A percentile compares a stretch with the other conserved stretches of the same genome.
phyloP scores from a whole-genome alignment of 2,888 invertebrate species.

The Cephonodes hylas region DNA sequence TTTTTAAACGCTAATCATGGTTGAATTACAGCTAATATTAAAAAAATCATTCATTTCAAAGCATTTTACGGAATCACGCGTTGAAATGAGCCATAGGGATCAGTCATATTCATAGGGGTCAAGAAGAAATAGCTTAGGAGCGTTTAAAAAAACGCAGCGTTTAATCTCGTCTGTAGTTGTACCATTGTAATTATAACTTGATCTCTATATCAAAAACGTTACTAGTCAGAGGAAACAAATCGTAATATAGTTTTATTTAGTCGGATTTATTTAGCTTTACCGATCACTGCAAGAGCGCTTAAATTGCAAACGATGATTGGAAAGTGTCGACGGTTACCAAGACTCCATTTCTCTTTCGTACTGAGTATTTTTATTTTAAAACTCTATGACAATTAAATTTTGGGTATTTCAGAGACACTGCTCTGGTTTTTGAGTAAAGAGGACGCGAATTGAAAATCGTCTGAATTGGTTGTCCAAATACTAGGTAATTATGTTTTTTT shows the following conservation, averaged over 20 bases:
- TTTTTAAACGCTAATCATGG: background rate
- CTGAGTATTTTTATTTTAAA: background rate
- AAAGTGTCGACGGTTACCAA: background rate
- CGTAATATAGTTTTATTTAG: constrained; percentile 51
- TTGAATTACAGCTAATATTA: background rate
- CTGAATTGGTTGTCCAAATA: too few relatives aligned
- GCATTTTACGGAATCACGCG: background rate
- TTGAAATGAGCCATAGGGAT: background rate
- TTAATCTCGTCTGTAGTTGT: background rate
- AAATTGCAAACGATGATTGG: background rate
- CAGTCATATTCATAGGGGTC: background rate
- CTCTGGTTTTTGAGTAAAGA: too few relatives aligned
- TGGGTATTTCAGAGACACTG: too few relatives aligned
- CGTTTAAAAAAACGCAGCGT: background rate
- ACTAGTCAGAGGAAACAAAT: constrained; percentile 68
- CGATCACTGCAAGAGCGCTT: background rate
- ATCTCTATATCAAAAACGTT: constrained; percentile 71
- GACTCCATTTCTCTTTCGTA: background rate
- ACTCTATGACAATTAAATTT: too few relatives aligned
- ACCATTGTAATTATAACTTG: constrained; percentile 29
- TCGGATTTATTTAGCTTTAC: constrained; percentile 36
- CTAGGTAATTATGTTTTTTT: too few relatives aligned
- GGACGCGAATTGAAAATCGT: too few relatives aligned
- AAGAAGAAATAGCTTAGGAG: background rate
- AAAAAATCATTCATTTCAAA: background rate